These are phyloP conservation scores for Ciconia maguari DNA, from an alignment of 2,113 vertebrate species.

Conservation along the genomic window DNA sequence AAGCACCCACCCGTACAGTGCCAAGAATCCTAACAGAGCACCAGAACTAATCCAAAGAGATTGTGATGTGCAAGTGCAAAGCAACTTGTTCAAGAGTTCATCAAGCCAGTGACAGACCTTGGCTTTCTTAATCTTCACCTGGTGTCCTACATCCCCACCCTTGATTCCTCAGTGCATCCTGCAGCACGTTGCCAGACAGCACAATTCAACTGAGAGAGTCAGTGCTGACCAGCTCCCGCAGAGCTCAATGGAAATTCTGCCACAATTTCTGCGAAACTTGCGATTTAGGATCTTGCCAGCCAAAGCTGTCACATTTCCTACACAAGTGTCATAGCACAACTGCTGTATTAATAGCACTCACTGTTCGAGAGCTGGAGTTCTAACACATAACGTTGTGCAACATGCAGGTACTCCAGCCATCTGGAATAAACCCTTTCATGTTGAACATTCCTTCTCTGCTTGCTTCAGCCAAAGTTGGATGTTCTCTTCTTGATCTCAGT, in stretches of 20 bases:
- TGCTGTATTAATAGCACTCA: neutral
- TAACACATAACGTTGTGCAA: neutral
- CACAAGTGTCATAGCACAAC: neutral
- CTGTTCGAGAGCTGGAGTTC: neutral
- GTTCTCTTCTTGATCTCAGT: neutral
- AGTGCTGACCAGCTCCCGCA: neutral
- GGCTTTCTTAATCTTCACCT: neutral
- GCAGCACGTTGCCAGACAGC: neutral
- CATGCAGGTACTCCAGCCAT: neutral
- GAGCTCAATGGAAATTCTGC: neutral
- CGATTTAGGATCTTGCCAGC: neutral
- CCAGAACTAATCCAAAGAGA: neutral
- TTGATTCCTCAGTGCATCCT: neutral
- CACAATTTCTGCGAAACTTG: neutral
- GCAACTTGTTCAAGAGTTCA: neutral
- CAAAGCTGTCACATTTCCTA: neutral
- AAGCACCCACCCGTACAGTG: neutral
- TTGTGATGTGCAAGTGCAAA: neutral
- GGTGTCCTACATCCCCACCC: neutral
- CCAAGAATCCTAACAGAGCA: neutral
- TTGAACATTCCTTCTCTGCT: neutral
- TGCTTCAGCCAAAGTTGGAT: neutral
- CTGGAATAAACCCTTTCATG: neutral
- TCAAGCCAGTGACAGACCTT: neutral
- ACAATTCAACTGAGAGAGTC: accelerated